A percentile compares a stretch with the other conserved stretches of the same genome.
These are phyloP conservation scores for Erpornis zantholeuca DNA, from an alignment of 2,113 vertebrate species.

Conservation along the genomic window DNA sequence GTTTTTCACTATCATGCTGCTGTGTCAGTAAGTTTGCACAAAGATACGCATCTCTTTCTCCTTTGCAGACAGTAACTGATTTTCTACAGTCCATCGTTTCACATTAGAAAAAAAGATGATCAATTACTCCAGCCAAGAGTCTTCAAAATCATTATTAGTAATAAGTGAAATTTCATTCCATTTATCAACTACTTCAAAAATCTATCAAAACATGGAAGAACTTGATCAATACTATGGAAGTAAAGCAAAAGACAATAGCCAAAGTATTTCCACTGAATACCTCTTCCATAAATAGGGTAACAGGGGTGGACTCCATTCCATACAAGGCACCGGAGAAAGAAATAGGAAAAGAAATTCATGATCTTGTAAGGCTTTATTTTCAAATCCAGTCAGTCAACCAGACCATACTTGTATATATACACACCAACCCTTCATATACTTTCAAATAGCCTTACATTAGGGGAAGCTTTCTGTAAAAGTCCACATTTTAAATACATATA, in stretches of 20 bases:
- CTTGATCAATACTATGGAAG: neutral
- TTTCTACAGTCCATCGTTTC: neutral
- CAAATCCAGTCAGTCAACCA: neutral
- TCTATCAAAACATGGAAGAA: neutral
- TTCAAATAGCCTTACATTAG: neutral
- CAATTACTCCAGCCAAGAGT: neutral
- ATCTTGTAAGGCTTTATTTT: neutral
- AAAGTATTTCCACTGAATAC: neutral
- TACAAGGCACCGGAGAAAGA: neutral
- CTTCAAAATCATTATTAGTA: conserved; percentile 3
- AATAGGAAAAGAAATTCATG: neutral
- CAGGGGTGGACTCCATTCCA: neutral
- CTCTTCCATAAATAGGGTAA: neutral
- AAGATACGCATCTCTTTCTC: neutral
- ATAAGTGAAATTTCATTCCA: neutral
- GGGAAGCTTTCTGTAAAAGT: neutral
- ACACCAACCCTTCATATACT: neutral
- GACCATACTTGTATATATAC: neutral
- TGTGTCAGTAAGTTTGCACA: neutral
- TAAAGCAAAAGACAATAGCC: neutral
- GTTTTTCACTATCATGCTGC: neutral
- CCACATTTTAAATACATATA: neutral
- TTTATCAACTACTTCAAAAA: neutral
- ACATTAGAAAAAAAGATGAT: neutral
- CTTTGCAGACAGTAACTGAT: neutral